Percentiles rank a stretch among this genome's conserved stretches.
Evolutionary conservation across 1,140 invertebrate genomes (phyloP).

Genomic region (Lutraria rhynchaena): DNA sequence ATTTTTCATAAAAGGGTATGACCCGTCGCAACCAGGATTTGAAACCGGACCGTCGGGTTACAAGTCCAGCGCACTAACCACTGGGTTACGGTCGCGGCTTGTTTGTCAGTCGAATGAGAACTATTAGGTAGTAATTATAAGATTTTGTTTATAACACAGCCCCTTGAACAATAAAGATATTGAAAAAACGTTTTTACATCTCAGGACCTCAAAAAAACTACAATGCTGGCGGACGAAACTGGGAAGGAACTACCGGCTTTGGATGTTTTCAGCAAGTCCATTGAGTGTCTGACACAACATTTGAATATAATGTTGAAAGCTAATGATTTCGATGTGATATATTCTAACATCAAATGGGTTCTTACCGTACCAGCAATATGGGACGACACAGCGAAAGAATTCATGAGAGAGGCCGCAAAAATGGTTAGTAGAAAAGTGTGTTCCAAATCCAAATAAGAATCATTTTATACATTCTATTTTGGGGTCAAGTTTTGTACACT

Average conservation of each 20-base stretch:
- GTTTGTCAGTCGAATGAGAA: too few relatives aligned
- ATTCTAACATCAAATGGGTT: conserved; percentile 39
- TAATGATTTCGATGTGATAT: background rate
- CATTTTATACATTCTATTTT: too few relatives aligned
- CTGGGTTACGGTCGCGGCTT: too few relatives aligned
- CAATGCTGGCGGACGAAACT: conserved; percentile 25
- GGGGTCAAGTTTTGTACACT: too few relatives aligned
- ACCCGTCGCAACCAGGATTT: too few relatives aligned
- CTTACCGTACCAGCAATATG: conserved; percentile 56
- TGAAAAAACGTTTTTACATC: background rate
- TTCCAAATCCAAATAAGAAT: too few relatives aligned
- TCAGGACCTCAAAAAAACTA: conserved; percentile 25
- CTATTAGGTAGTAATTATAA: too few relatives aligned
- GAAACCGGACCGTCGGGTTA: too few relatives aligned
- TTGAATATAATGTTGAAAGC: conserved; percentile 27
- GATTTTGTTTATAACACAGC: too few relatives aligned
- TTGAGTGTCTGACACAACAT: conserved; percentile 40
- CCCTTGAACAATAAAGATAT: too few relatives aligned
- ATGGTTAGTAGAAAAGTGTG: conserved; percentile 21
- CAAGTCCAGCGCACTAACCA: too few relatives aligned
- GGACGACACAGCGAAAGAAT: conserved; percentile 51
- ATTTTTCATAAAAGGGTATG: too few relatives aligned
- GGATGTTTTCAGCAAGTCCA: conserved; percentile 46
- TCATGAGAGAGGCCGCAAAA: conserved; percentile 51
- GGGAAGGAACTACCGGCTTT: conserved; percentile 41